A percentile compares a stretch with the other conserved stretches of the same genome.
Conservation (phyloP, 2,113 vertebrate genomes). For the Notothenia coriiceps region DNA sequence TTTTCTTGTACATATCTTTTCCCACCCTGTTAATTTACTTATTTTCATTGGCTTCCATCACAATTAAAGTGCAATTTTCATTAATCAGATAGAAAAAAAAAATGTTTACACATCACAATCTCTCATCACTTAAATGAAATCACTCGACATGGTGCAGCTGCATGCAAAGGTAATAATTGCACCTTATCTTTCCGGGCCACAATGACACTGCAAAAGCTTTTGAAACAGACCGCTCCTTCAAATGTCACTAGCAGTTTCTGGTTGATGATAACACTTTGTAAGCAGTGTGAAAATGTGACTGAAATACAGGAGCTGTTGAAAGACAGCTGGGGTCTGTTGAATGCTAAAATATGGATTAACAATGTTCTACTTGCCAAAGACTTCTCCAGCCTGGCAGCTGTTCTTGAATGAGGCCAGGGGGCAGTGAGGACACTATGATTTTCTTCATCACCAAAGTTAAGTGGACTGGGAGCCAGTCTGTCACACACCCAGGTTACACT, state of each 20-base stretch:
- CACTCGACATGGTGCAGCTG: background rate
- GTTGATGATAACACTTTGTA: no score
- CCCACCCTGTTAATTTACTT: background rate
- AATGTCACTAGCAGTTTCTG: background rate
- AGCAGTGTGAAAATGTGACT: no score
- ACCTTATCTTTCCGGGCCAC: no score
- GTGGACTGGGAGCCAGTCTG: background rate
- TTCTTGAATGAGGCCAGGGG: background rate
- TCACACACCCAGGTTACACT: background rate
- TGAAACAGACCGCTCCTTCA: no score
- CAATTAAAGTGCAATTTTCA: background rate
- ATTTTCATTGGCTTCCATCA: background rate
- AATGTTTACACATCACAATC: background rate
- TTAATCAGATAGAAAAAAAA: background rate
- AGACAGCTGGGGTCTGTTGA: background rate
- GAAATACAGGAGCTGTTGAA: background rate
- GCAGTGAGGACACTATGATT: conserved; percentile 14
- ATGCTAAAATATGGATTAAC: conserved; percentile 14
- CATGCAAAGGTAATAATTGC: no score
- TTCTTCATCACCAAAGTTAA: conserved; percentile 26
- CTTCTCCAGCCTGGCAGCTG: background rate
- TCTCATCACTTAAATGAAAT: background rate
- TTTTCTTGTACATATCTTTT: no score
- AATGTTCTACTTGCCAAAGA: conserved; percentile 4
- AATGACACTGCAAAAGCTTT: no score